These are phyloP conservation scores for Eupristina koningsbergeri DNA, from an alignment of 1,140 invertebrate species.

Conservation along the genomic window DNA sequence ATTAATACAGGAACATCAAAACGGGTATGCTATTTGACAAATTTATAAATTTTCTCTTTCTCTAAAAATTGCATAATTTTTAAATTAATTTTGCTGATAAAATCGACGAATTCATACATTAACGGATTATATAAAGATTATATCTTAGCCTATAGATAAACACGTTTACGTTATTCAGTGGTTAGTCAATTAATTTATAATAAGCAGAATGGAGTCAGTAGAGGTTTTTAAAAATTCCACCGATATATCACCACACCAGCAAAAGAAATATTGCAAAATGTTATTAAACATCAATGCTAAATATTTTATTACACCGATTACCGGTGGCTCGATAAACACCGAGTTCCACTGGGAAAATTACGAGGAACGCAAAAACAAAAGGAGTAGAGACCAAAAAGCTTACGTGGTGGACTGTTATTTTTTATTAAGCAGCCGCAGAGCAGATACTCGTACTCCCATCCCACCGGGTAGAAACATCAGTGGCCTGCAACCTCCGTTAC, in stretches of 20 bases:
- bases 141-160: not conserved
- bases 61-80: not conserved
- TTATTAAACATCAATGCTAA: not conserved
- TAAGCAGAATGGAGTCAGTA: not conserved
- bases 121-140: not conserved
- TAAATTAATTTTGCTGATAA: not conserved
- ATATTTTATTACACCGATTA: not conserved
- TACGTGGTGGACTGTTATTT: not conserved
- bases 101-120: not conserved
- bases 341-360: not conserved
- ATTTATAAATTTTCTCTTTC: not conserved
- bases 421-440: conserved; percentile 4
- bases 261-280: no score
- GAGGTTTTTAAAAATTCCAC: not conserved
- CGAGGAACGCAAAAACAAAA: not conserved
- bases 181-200: no score
- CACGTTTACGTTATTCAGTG: no score
- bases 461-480: not conserved
- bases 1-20: no score
- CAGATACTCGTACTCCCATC: not conserved
- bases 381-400: not conserved
- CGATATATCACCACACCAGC: no score
- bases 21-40: not conserved
- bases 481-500: not conserved
- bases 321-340: no score